These are phyloP conservation scores for Matsumurasca onukii DNA, from an alignment of 1,140 invertebrate genomes.

Conservation along the genomic window DNA sequence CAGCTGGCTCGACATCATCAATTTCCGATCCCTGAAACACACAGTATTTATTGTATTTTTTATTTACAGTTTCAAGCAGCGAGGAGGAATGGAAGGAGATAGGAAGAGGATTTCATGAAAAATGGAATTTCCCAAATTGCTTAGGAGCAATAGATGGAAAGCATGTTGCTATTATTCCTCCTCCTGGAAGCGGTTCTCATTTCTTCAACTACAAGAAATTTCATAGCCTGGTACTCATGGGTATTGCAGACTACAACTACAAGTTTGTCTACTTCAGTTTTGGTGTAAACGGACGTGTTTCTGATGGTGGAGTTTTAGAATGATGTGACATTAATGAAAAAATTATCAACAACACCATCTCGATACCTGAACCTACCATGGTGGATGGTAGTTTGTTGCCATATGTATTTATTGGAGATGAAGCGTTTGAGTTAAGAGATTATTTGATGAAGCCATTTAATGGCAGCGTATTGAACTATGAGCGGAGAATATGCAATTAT, in stretches of 20 bases:
- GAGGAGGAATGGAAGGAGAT: constrained; percentile 43
- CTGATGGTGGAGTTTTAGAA: constrained; percentile 44
- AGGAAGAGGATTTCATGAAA: constrained; percentile 44
- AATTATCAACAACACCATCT: constrained; percentile 32
- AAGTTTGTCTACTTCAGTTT: constrained; percentile 43
- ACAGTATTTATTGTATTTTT: constrained; percentile 15
- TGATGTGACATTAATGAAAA: constrained; percentile 39
- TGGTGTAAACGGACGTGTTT: constrained; percentile 44
- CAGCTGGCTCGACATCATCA: not conserved
- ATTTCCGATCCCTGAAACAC: constrained; percentile 11
- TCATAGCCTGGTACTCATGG: constrained; percentile 50
- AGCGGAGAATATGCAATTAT: constrained; percentile 52
- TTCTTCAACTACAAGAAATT: constrained; percentile 55
- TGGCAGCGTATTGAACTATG: constrained; percentile 16
- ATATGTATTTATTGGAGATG: constrained; percentile 41
- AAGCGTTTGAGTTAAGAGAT: constrained; percentile 33
- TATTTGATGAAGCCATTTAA: constrained; percentile 35
- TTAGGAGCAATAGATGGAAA: constrained; percentile 47
- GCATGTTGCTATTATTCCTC: constrained; percentile 46
- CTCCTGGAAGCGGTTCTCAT: constrained; percentile 44
- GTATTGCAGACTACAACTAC: constrained; percentile 45
- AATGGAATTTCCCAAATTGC: constrained; percentile 50
- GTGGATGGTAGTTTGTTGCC: constrained; percentile 31
- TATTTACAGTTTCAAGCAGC: constrained; percentile 32
- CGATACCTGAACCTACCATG: constrained; percentile 26